These are phyloP conservation scores for Cheilosia impressa DNA, from an alignment of 2,888 invertebrate genomes.

Conservation along the genomic window DNA sequence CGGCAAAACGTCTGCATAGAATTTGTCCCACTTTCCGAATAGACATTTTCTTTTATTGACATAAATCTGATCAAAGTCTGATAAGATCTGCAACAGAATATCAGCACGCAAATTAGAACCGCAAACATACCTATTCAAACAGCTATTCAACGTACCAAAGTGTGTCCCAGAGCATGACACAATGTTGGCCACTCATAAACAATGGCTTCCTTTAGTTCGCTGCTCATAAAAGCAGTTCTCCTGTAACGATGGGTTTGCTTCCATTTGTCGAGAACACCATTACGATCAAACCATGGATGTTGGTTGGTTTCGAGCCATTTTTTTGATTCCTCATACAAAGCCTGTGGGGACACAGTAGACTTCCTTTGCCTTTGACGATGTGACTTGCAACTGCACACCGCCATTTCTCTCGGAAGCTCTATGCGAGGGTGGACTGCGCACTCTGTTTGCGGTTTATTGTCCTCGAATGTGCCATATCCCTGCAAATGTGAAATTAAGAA, in stretches of 20 bases:
- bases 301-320: neutral
- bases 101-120: neutral
- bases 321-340: neutral
- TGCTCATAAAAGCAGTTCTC: conserved; percentile 2
- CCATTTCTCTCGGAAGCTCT: neutral
- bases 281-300: neutral
- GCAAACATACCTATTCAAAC: neutral
- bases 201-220: neutral
- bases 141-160: neutral
- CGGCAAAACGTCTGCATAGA: neutral
- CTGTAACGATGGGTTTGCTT: neutral
- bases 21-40: conserved; percentile 19
- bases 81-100: neutral
- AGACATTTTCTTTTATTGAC: conserved; percentile 4
- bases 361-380: neutral
- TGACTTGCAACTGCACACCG: neutral
- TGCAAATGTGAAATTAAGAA: neutral
- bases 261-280: conserved; percentile 2
- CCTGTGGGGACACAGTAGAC: neutral
- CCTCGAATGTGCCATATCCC: conserved; percentile 2
- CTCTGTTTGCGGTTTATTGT: neutral
- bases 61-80: conserved; percentile 16
- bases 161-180: neutral
- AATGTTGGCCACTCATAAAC: conserved; percentile 11
- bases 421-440: neutral